Conservation (phyloP, 2,113 vertebrate species). For the Nothoprocta perdicaria region DNA sequence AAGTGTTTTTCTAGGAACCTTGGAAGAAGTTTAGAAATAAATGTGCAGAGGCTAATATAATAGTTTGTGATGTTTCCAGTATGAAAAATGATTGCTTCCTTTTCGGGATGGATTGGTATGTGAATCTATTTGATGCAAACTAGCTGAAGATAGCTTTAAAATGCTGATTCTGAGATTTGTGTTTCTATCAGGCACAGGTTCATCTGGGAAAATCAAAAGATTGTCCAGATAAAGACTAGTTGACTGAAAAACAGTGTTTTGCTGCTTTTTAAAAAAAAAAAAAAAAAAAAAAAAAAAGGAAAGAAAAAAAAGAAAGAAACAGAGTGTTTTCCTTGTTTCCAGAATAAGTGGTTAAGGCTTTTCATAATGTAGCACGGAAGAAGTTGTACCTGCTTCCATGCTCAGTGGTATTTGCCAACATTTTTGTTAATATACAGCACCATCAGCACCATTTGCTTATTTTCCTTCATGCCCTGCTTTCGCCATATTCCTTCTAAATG, state of each 20-base stretch:
- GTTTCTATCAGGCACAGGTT: neutral
- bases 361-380: rapidly evolving
- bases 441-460: neutral
- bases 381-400: neutral
- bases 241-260: neutral
- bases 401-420: neutral
- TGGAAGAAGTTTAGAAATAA: neutral
- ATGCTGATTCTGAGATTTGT: neutral
- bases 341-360: neutral
- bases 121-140: neutral
- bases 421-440: neutral
- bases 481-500: rapidly evolving
- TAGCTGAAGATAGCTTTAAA: neutral
- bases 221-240: neutral
- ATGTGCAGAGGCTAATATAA: neutral
- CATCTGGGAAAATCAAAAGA: neutral
- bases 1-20: neutral
- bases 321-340: neutral
- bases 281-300: no score
- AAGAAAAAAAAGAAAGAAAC: no score
- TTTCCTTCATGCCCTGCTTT: neutral
- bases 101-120: neutral
- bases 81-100: neutral
- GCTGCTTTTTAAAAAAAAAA: no score
- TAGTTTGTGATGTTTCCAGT: neutral